Conservation (phyloP, 2,113 vertebrate genomes). For the Cyanoramphus novaezelandiae region DNA sequence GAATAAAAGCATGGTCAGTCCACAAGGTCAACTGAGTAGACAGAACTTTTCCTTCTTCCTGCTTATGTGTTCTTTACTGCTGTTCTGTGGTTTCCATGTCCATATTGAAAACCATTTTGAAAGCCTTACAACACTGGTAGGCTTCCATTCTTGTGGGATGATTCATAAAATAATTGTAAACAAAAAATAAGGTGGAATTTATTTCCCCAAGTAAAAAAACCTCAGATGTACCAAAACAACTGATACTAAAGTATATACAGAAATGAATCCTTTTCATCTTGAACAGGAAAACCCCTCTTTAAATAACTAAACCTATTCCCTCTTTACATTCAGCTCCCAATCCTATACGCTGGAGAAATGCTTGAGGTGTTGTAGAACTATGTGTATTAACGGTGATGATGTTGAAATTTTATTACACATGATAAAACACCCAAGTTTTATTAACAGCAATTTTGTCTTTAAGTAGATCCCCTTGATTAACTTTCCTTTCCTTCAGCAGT, state of each 20-base stretch:
- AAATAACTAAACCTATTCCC: neutral
- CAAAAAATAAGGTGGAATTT: neutral
- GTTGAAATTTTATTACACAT: neutral
- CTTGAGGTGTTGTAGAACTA: neutral
- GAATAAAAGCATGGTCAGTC: neutral
- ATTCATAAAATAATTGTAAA: neutral
- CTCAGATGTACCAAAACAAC: neutral
- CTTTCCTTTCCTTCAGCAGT: neutral
- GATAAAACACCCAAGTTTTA: neutral
- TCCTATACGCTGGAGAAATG: neutral
- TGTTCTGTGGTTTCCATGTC: neutral
- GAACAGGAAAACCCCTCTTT: neutral
- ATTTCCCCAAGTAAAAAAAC: neutral
- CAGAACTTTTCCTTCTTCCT: neutral
- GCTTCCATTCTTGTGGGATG: neutral
- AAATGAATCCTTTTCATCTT: neutral
- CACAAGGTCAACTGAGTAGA: neutral
- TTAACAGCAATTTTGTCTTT: neutral
- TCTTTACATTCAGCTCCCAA: neutral
- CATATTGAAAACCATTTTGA: neutral
- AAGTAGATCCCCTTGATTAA: neutral
- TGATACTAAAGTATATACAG: neutral
- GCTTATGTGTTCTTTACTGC: neutral
- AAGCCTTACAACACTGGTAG: neutral
- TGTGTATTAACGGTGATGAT: neutral